A percentile compares a stretch with the other conserved stretches of the same genome.
Conservation (phyloP, 2,888 invertebrate genomes). For the Pegoplata infirma region DNA sequence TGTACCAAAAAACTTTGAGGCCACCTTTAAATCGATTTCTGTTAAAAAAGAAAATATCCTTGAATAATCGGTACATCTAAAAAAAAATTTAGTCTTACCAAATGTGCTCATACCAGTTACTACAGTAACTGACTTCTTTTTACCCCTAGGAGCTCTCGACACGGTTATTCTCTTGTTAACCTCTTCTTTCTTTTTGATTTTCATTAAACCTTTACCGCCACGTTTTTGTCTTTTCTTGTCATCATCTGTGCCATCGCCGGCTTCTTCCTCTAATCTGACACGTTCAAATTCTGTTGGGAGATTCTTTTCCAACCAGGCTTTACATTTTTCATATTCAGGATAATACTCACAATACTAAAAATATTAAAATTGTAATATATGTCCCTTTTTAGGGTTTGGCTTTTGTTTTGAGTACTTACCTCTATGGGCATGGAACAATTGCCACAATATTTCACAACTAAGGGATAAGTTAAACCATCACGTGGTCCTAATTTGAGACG, state of each 20-base stretch:
- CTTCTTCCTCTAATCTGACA: constrained; percentile 81
- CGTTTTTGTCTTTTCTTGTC: constrained; percentile 98
- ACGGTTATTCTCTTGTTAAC: constrained; percentile 91
- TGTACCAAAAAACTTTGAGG: constrained; percentile 97
- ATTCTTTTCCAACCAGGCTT: constrained; percentile 96
- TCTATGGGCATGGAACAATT: constrained; percentile 97
- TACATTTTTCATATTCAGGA: constrained; percentile 98
- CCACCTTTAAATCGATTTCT: constrained; percentile 98
- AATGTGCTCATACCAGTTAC: constrained; percentile 96
- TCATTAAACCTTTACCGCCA: constrained; percentile 97
- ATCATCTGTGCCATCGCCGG: constrained; percentile 85
- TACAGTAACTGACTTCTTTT: constrained; percentile 99
- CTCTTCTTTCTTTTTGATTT: constrained; percentile 96
- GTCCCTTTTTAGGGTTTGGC: background rate
- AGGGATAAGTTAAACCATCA: constrained; percentile 87
- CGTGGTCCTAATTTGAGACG: constrained; percentile 83
- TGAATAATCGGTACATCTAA: background rate
- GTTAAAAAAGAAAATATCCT: constrained; percentile 65
- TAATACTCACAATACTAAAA: constrained; percentile 97
- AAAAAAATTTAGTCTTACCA: constrained; percentile 80
- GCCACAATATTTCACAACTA: constrained; percentile 93
- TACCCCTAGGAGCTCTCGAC: constrained; percentile 95
- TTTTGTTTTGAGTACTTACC: constrained; percentile 77
- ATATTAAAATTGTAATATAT: background rate
- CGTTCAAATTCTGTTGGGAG: constrained; percentile 95